Conservation (phyloP, 1,140 invertebrate genomes). For the Drosophila sproati region DNA sequence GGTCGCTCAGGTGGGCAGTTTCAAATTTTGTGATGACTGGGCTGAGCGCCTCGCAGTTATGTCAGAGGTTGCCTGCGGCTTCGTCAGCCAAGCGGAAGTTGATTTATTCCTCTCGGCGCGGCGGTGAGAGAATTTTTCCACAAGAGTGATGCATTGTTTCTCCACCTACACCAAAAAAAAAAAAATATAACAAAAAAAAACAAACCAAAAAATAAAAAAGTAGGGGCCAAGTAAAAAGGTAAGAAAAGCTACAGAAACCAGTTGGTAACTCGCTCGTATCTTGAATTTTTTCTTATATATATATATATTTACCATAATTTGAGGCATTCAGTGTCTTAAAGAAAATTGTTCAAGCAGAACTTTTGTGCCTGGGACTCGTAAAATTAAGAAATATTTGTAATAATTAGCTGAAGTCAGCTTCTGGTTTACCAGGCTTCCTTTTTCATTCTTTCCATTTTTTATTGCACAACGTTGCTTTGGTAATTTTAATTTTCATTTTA, state of each 20-base stretch:
- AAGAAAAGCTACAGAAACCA: conserved; percentile 21
- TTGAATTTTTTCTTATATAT: conserved; percentile 5
- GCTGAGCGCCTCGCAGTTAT: conserved; percentile 70
- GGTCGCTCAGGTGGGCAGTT: conserved; percentile 67
- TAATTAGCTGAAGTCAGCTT: conserved; percentile 53
- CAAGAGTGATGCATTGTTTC: conserved; percentile 75
- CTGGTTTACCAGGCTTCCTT: background rate
- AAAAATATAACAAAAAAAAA: background rate
- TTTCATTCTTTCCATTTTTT: background rate
- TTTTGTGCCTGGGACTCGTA: conserved; percentile 58
- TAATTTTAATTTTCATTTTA: conserved; percentile 39
- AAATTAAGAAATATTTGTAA: conserved; percentile 79
- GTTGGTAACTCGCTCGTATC: conserved; percentile 23
- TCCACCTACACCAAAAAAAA: conserved; percentile 46
- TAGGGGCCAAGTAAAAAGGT: background rate
- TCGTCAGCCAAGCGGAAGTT: conserved; percentile 73
- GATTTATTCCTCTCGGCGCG: conserved; percentile 65
- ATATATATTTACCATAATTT: conserved; percentile 45
- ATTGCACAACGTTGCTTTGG: conserved; percentile 18
- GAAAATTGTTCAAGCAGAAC: conserved; percentile 77
- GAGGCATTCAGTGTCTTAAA: conserved; percentile 38
- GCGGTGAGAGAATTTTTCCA: conserved; percentile 70
- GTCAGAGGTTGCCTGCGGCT: conserved; percentile 46
- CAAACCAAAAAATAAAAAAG: background rate
- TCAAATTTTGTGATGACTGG: conserved; percentile 63